Base-by-base conservation (phyloP, 1,140 invertebrate species). In the Lepidostoma basale region DNA sequence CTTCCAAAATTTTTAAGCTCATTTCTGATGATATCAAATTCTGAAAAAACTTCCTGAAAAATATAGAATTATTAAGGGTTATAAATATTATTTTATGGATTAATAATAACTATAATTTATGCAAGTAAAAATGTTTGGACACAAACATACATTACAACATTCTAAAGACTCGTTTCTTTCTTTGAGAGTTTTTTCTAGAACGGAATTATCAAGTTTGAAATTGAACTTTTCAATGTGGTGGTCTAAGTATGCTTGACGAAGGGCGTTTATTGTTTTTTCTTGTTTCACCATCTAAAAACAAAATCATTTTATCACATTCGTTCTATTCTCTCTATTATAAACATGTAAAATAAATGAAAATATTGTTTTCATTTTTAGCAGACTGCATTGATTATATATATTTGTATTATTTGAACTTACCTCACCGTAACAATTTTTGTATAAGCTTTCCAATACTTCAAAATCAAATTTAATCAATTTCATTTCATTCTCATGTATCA, bases 281-380 rank as follows among this genome's bases (percentile, higher is more conserved):
- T 73, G 71, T 28, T 67, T 59, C 23, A 73, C 64, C 64, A 69
- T 69, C 71, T 73, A 26, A 14, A 68, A 62, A 28, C 5, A 63
- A 44, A 45, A 63, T n/a, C 10, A 45, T 45, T n/a, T n/a, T n/a
- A n/a, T n/a, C n/a, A n/a, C n/a, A n/a, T n/a, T n/a, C n/a, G n/a
- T n/a, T n/a, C n/a, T n/a, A n/a, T n/a, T n/a, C n/a, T n/a, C n/a
- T n/a, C n/a, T n/a, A n/a, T n/a, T n/a, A n/a, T n/a, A n/a, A n/a
- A n/a, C n/a, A n/a, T n/a, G n/a, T n/a, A n/a, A n/a, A n/a, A n/a
- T n/a, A n/a, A n/a, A n/a, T n/a, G n/a, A n/a, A n/a, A n/a, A n/a
- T n/a, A n/a, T n/a, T n/a, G n/a, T n/a, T n/a, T n/a, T n/a, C n/a
- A n/a, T n/a, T n/a, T n/a, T n/a, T n/a, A n/a, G n/a, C n/a, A n/a